These are phyloP conservation scores for Amazona guildingii DNA, from an alignment of 2,113 vertebrate genomes.

Conservation along the genomic window DNA sequence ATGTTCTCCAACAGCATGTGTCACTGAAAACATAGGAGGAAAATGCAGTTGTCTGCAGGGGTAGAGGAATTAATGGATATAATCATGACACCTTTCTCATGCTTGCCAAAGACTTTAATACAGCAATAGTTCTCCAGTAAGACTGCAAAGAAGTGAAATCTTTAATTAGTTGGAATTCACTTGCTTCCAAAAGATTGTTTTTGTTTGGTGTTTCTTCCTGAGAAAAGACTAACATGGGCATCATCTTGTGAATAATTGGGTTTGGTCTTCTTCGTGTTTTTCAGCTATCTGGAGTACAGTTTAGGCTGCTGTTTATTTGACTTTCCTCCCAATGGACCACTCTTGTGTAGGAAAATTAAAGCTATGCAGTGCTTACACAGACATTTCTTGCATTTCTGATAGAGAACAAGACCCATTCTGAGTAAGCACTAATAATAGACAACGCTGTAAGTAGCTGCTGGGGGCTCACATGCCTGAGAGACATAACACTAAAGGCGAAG, in stretches of 20 bases:
- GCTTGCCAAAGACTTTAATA: background rate
- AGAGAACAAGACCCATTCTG: background rate
- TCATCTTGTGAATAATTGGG: background rate
- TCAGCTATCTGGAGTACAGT: background rate
- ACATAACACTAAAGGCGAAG: background rate
- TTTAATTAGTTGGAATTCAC: slow-evolving; percentile 35
- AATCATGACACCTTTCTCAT: background rate
- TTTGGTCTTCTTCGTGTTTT: background rate
- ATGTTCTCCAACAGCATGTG: background rate
- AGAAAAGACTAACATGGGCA: slow-evolving; percentile 40
- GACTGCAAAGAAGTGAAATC: background rate
- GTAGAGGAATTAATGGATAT: background rate
- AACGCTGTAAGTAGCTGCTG: background rate
- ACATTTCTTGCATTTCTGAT: slow-evolving; percentile 15
- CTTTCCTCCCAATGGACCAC: slow-evolving; percentile 21
- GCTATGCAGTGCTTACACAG: slow-evolving; percentile 42
- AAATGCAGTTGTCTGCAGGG: background rate
- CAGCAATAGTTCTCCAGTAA: background rate
- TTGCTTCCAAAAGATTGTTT: background rate
- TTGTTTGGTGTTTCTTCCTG: background rate
- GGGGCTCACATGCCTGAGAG: background rate
- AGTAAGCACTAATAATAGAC: slow-evolving; percentile 40
- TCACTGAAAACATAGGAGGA: background rate
- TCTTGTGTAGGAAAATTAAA: slow-evolving; percentile 33
- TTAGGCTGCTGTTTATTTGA: slow-evolving; percentile 57